Evolutionary conservation across 92 coral and sea anemone species (phyloP).

Genomic region (Bergia puertoricense): DNA sequence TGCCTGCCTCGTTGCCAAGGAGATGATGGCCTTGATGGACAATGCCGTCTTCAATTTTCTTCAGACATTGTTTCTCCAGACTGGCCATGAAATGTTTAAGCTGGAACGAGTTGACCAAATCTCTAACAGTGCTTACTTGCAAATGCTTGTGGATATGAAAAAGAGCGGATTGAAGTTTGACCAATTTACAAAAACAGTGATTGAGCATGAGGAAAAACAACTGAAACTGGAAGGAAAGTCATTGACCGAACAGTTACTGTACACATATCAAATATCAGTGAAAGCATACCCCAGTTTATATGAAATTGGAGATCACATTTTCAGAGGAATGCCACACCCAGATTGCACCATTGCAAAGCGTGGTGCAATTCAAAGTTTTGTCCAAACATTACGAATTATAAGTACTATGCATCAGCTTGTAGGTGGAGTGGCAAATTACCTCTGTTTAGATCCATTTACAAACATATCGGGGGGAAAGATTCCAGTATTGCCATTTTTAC

Average conservation of each 20-base stretch:
- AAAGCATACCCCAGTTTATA: neutral
- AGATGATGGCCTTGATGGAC: constrained; percentile 5
- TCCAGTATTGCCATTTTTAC: neutral
- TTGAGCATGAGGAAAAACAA: neutral
- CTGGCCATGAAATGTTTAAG: constrained; percentile 26
- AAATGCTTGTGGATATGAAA: neutral
- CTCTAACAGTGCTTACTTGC: neutral
- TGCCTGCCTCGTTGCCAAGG: constrained; percentile 22
- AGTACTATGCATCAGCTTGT: neutral
- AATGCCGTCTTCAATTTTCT: neutral
- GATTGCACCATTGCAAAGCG: constrained; percentile 10
- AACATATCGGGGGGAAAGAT: neutral
- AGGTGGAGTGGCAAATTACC: neutral
- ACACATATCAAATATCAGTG: constrained; percentile 1
- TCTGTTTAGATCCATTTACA: constrained; percentile 10
- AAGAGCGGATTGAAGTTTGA: neutral
- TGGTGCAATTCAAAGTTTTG: neutral
- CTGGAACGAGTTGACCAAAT: neutral
- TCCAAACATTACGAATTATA: neutral
- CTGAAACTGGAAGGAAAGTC: constrained; percentile 3
- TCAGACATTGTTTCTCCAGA: neutral
- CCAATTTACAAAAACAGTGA: neutral
- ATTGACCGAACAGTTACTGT: neutral
- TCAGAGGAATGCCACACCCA: constrained; percentile 20
- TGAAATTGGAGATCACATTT: neutral